Base-by-base conservation (phyloP, 1,140 invertebrate species). In the Brachionus rubens region DNA sequence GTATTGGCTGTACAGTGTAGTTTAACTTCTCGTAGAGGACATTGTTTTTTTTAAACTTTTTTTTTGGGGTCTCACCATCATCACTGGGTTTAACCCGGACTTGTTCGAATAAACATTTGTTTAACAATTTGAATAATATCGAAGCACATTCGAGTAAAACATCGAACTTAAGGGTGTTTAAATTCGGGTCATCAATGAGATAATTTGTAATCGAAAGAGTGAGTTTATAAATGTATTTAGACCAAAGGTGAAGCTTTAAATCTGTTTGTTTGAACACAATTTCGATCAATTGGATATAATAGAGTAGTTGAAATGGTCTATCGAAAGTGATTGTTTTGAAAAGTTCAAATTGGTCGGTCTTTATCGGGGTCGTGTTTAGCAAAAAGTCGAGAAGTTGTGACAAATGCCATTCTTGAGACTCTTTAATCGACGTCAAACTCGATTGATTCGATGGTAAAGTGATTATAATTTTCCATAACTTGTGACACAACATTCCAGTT, bases 391-490 rank as follows among this genome's bases (percentile, higher is more conserved):
- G 36, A 16, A 70, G 65, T 9, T 70, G 26, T 19, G 16, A 36
- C 65, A 70, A 21, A 30, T 46, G 26, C 1, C 28, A 50, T n/a
- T 47, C 65, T 19, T 48, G 28, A 12, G 65, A 26, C 6, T 50
- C 24, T 70, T 21, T 28, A 12, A 70, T 50, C 0, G 40, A 70
- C 6, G 26, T 33, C 3, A 70, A 33, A 26, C 43, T 16, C 1
- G 9, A n/a, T 3, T 24, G 19, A 72, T 28, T 72, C 5, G 68
- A 50, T 12, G 68, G 68, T 16, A 72, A 26, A 5, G 16, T 19
- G n/a, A 12, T 24, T 16, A 72, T 41, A 28, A 72, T 72, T 41
- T 72, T 54, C 68, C 68, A 72, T 10, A 47, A n/a, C 30, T 59
- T 59, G 12, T 59, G 54, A 33, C 54, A 33, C n/a, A 59, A 19